These are phyloP conservation scores for Lepus americanus DNA, from an alignment of 2,113 vertebrate species.

Conservation along the genomic window DNA sequence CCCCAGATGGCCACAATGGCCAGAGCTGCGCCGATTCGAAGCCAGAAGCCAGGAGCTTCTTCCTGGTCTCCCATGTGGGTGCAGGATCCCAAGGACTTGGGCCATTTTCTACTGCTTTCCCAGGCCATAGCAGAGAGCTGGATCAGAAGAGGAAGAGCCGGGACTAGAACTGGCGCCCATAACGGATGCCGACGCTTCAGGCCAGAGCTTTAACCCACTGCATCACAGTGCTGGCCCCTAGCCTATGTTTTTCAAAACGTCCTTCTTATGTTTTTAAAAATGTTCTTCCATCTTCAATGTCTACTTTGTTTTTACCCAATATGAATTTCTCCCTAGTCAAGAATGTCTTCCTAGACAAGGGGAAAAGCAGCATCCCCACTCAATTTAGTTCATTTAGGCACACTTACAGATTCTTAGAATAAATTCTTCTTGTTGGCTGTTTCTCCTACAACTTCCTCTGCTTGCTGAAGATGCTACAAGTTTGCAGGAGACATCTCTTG, in stretches of 20 bases:
- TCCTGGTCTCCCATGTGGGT: too few species aligned
- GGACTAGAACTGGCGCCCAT: too few species aligned
- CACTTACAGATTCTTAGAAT: slow-evolving; percentile 31
- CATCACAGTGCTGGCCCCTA: neutral
- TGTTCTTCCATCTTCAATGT: neutral
- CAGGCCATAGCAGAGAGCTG: too few species aligned
- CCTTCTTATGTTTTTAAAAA: neutral
- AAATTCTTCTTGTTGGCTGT: neutral
- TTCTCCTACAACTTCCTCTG: slow-evolving; percentile 7
- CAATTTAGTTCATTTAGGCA: slow-evolving; percentile 32
- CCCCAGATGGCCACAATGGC: too few species aligned
- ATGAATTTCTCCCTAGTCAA: slow-evolving; percentile 40
- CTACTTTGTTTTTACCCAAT: slow-evolving; percentile 18
- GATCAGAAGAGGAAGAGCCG: too few species aligned
- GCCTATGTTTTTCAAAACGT: neutral
- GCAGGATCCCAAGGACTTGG: too few species aligned
- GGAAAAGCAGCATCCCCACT: neutral
- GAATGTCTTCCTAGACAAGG: slow-evolving; percentile 45
- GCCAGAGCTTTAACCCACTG: too few species aligned
- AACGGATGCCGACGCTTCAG: too few species aligned
- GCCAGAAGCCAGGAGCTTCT: too few species aligned
- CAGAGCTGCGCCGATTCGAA: too few species aligned
- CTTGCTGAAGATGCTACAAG: slow-evolving; percentile 8
- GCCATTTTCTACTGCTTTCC: too few species aligned
- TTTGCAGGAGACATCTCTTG: neutral